Conservation (phyloP, 1,140 invertebrate species). For the Drosophila persimilis region DNA sequence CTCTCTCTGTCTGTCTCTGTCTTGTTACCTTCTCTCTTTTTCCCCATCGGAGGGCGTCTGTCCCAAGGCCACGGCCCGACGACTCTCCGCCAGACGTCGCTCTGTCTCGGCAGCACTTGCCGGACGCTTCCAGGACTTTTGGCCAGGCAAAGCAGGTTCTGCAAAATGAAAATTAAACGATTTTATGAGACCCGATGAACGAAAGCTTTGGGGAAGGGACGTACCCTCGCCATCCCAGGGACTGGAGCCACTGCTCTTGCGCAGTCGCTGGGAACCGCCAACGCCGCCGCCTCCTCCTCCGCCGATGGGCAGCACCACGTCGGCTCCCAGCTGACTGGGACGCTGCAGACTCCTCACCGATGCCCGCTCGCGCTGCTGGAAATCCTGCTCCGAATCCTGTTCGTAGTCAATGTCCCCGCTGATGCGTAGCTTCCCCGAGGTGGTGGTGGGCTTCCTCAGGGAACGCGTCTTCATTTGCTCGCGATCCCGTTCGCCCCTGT, state of each 20-base stretch:
- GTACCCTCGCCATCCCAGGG: constrained; percentile 85
- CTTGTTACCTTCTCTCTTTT: constrained; percentile 74
- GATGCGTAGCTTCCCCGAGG: constrained; percentile 63
- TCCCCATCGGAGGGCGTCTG: constrained; percentile 83
- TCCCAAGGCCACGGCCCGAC: constrained; percentile 65
- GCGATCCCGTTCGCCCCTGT: constrained; percentile 46
- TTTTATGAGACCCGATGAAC: not conserved
- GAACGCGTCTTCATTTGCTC: constrained; percentile 72
- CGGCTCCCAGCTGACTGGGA: constrained; percentile 63
- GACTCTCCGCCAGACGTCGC: constrained; percentile 83
- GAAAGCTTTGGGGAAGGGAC: not conserved
- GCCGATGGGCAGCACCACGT: constrained; percentile 33
- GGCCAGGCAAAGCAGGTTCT: constrained; percentile 83
- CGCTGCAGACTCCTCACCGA: constrained; percentile 69
- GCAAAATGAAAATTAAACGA: constrained; percentile 3
- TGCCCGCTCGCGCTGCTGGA: constrained; percentile 52
- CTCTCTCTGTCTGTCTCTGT: not conserved
- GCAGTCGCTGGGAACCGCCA: constrained; percentile 56
- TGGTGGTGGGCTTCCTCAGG: constrained; percentile 67
- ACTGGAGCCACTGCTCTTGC: constrained; percentile 83
- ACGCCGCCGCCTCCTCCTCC: constrained; percentile 8
- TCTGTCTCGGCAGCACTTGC: constrained; percentile 86
- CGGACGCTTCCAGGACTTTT: constrained; percentile 86
- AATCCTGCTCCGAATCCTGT: constrained; percentile 80
- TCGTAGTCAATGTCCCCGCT: constrained; percentile 80